Evolutionary conservation across 2,797 vertebrate species (phyloP).

Genomic region (Pseudotriccus pelzelni): DNA sequence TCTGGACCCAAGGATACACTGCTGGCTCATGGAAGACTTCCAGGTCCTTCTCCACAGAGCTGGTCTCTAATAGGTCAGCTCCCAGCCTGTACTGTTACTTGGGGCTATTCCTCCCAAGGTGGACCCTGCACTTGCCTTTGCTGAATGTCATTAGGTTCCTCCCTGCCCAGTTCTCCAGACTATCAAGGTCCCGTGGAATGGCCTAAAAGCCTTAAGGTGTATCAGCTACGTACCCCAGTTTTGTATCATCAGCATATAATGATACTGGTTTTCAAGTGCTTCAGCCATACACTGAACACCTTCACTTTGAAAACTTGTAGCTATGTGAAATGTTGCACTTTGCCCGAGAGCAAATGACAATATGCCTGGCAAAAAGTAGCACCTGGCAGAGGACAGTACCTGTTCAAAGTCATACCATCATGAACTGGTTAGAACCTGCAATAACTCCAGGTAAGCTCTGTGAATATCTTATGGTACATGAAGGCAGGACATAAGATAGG

Average conservation of each 20-base stretch:
- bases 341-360: background rate
- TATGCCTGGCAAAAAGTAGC: background rate
- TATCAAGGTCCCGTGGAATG: background rate
- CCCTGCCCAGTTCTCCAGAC: background rate
- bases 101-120: background rate
- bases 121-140: background rate
- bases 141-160: rapidly evolving
- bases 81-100: background rate
- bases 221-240: background rate
- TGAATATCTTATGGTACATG: background rate
- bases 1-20: background rate
- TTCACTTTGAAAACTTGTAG: background rate
- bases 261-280: background rate
- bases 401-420: background rate
- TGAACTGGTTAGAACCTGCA: background rate
- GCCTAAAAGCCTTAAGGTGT: background rate
- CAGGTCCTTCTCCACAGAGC: background rate
- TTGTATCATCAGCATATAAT: background rate
- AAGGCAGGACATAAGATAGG: background rate
- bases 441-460: background rate
- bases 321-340: background rate
- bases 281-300: background rate
- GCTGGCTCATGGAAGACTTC: background rate
- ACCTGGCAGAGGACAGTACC: background rate
- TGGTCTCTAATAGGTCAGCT: background rate